These are phyloP conservation scores for Mycalesis mineus DNA, from an alignment of 2,888 invertebrate species.

Conservation along the genomic window DNA sequence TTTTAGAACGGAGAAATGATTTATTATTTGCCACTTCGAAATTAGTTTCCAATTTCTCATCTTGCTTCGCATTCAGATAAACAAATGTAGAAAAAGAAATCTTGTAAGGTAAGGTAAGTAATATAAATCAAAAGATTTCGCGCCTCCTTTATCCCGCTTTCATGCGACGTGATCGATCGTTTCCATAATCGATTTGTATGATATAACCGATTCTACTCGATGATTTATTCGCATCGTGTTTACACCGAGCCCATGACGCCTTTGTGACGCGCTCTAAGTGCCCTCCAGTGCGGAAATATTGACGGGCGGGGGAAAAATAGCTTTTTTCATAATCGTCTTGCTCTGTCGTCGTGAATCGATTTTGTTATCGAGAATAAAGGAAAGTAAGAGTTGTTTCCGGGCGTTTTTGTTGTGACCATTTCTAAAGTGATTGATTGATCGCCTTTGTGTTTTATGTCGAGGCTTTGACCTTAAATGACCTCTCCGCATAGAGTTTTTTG, in stretches of 20 bases:
- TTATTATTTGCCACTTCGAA: background rate
- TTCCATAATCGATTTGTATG: conserved; percentile 50
- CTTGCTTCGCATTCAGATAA: background rate
- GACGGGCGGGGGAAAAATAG: conserved; percentile 51
- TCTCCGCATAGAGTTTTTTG: too few species aligned
- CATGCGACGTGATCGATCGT: conserved; percentile 50
- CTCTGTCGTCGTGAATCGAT: conserved; percentile 4
- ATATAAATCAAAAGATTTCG: conserved; percentile 20
- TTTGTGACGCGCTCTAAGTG: conserved; percentile 50
- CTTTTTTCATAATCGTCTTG: conserved; percentile 45
- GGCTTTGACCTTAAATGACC: too few species aligned
- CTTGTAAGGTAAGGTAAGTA: background rate
- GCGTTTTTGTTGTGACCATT: background rate
- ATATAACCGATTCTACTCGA: conserved; percentile 47
- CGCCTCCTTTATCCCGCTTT: conserved; percentile 33
- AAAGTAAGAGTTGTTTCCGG: background rate
- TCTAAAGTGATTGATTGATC: background rate
- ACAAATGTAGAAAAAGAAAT: background rate
- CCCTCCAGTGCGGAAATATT: conserved; percentile 47
- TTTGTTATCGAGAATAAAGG: background rate
- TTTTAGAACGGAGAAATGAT: background rate
- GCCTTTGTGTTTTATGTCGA: background rate
- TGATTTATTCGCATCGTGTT: conserved; percentile 64
- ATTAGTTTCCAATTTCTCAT: conserved; percentile 1
- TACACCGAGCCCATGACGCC: conserved; percentile 49